These are phyloP conservation scores for Ataeniobius toweri DNA, from an alignment of 2,797 vertebrate genomes.

Conservation along the genomic window DNA sequence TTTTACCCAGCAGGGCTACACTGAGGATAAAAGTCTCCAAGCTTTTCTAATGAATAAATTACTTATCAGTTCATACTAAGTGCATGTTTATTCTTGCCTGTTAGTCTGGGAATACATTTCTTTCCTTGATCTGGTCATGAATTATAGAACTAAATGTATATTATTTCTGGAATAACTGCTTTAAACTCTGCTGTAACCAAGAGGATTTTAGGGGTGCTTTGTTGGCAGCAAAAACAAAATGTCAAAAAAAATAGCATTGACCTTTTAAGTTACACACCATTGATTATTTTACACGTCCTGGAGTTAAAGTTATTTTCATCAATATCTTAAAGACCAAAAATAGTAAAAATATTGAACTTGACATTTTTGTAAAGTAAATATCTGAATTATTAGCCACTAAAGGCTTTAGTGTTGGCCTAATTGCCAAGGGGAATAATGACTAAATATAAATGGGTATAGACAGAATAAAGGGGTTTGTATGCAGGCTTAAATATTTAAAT, in stretches of 20 bases:
- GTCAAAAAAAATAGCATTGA: background rate
- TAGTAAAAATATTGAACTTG: background rate
- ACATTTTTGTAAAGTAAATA: background rate
- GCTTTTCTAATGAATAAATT: background rate
- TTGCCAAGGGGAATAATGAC: background rate
- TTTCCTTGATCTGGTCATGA: background rate
- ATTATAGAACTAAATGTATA: background rate
- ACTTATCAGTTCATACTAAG: background rate
- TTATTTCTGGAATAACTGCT: background rate
- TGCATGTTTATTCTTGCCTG: background rate
- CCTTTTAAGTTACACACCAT: background rate
- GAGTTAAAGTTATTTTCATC: background rate
- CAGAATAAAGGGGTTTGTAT: background rate
- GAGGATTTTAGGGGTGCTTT: background rate
- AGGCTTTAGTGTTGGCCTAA: background rate
- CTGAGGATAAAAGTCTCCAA: conserved; percentile 6
- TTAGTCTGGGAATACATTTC: background rate
- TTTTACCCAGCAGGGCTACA: background rate
- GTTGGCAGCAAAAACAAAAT: background rate
- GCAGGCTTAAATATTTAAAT: background rate
- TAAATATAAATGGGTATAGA: background rate
- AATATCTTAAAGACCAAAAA: too few relatives aligned
- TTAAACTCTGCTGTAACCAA: background rate
- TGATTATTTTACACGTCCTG: conserved; percentile 1
- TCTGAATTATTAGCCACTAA: background rate